A percentile compares a stretch with the other conserved stretches of the same genome.
Conservation (phyloP, 2,797 vertebrate genomes). For the Botia kubotai region DNA sequence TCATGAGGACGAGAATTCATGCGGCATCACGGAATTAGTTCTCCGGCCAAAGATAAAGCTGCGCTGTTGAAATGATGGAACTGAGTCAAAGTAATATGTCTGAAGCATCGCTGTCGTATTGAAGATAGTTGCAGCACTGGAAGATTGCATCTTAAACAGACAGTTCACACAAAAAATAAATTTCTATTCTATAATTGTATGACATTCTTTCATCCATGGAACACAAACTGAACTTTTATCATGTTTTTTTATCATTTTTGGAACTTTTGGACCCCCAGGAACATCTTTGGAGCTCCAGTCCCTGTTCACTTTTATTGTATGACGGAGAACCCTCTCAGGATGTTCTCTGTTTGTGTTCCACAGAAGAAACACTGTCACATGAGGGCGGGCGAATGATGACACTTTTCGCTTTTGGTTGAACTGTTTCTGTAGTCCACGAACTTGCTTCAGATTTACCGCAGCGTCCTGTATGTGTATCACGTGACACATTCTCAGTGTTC, state of each 20-base stretch:
- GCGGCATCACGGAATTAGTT: not conserved
- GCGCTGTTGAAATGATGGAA: not conserved
- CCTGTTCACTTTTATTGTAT: not conserved
- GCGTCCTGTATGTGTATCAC: not conserved
- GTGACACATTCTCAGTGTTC: not conserved
- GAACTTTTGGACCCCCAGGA: not conserved
- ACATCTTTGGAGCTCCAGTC: not conserved
- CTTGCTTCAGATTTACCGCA: not conserved
- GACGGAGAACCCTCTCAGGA: not conserved
- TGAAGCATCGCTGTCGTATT: not conserved
- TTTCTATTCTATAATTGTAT: not conserved
- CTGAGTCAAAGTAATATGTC: not conserved
- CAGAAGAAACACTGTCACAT: not conserved
- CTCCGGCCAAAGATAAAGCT: not conserved
- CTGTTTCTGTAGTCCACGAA: not conserved
- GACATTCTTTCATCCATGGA: not conserved
- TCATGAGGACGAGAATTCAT: conserved; percentile 1
- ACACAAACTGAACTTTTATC: not conserved
- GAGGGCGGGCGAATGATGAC: not conserved
- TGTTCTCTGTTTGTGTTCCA: not conserved
- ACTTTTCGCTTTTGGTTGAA: not conserved
- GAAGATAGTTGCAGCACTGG: not conserved
- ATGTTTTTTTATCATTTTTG: not conserved
- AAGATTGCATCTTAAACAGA: not conserved
- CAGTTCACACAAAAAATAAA: not conserved